Evolutionary conservation across 2,797 vertebrate species (phyloP).

Genomic region (Tauraco hartlaubi): DNA sequence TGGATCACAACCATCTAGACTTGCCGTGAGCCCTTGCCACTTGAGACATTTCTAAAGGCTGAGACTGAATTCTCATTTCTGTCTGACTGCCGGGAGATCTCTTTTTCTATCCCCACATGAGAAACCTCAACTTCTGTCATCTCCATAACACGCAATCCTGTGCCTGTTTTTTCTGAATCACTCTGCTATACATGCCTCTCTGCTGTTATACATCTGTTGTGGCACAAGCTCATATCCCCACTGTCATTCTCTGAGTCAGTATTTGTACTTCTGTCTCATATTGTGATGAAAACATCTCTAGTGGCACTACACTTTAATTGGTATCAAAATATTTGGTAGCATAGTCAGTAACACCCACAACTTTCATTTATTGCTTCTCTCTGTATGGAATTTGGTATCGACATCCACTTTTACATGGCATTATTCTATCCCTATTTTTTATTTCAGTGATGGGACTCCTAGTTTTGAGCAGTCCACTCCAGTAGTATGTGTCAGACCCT

Average conservation of each 20-base stretch:
- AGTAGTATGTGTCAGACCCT: not conserved
- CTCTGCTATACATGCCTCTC: conserved; percentile 58
- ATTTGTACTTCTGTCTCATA: conserved; percentile 75
- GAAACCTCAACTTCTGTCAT: conserved; percentile 41
- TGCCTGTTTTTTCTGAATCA: conserved; percentile 57
- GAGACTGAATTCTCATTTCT: not conserved
- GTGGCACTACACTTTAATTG: conserved; percentile 71
- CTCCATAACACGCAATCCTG: not conserved
- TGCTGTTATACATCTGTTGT: conserved; percentile 74
- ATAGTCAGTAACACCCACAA: conserved; percentile 71
- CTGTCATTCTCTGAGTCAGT: conserved; percentile 75
- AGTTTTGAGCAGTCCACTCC: not conserved
- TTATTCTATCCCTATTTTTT: not conserved
- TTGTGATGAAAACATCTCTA: conserved; percentile 74
- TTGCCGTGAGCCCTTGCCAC: not conserved
- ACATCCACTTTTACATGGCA: not conserved
- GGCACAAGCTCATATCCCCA: conserved; percentile 66
- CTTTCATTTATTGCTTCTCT: conserved; percentile 47
- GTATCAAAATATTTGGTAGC: conserved; percentile 78
- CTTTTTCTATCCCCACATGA: conserved; percentile 19
- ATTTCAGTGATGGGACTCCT: not conserved
- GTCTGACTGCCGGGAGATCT: not conserved
- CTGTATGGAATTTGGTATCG: not conserved
- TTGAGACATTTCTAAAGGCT: not conserved
- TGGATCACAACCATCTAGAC: not conserved